These are phyloP conservation scores for Pangasius djambal DNA, from an alignment of 2,797 vertebrate species.

Conservation along the genomic window DNA sequence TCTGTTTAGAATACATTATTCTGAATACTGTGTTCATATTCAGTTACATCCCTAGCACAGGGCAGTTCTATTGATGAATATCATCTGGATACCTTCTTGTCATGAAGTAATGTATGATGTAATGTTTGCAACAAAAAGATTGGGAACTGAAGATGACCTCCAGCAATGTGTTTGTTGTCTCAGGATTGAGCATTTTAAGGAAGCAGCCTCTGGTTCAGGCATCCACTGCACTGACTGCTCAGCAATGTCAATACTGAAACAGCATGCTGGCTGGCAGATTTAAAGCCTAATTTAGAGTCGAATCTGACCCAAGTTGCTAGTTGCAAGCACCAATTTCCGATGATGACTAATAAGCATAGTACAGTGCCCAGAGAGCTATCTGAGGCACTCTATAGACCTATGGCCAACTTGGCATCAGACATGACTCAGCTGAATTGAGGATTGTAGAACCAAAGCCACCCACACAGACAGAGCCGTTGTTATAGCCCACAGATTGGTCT, in stretches of 20 bases:
- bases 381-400: neutral
- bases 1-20: neutral
- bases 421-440: slow-evolving; percentile 16
- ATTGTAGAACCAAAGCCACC: neutral
- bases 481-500: no score
- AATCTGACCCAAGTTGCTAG: neutral
- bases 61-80: neutral
- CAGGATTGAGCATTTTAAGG: neutral
- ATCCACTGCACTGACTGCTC: neutral
- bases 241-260: neutral
- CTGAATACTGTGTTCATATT: neutral
- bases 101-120: neutral
- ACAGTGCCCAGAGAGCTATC: neutral
- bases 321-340: neutral
- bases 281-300: neutral
- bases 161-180: neutral
- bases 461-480: neutral
- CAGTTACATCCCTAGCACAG: neutral
- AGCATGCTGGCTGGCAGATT: neutral
- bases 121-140: neutral
- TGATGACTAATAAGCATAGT: neutral
- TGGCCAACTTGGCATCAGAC: neutral
- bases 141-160: neutral
- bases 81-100: neutral
- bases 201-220: neutral